Base-by-base conservation (phyloP, 2,888 invertebrate genomes). In the Drosophila neotestacea region DNA sequence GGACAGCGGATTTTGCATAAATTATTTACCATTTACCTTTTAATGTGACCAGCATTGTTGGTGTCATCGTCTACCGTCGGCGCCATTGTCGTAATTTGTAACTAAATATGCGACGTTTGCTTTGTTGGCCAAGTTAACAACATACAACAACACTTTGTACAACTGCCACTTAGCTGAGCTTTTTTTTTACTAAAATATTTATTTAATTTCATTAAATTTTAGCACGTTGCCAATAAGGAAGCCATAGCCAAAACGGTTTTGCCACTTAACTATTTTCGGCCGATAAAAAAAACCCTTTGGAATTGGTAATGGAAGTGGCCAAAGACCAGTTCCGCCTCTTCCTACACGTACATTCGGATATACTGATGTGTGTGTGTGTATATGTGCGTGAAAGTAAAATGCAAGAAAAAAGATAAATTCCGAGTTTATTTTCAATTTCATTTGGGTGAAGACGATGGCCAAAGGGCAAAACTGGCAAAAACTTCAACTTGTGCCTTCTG, bases 51-150 rank as follows among this genome's bases (percentile, higher is more conserved):
- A 83, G 47, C 83, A 73, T 63, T 72, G 81, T 72, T 44, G 46
- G 13, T 42, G 51, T 51, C 55, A 59, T 41, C 64, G 51, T 52
- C 44, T 51, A 42, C 42, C 55, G 60, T 68, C 79, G 81, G 72
- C 81, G 81, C 78, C 78, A 83, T 84, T 84, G 84, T 84, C 83
- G 87, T 87, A 85, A 86, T 87, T 86, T 86, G 87, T 86, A 85
- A 85, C 86, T 85, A 84, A 86, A 85, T 85, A 84, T 84, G 82
- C 80, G 65, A 70, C 76, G 55, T 46, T 44, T 65, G 75, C 64
- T 61, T 63, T 47, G 74, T 59, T 71, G 75, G 55, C 74, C 74
- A 61, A 69, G 41, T 73, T 62, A 61, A 76, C 76, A 73, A 68
- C 71, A 67, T 47, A 47, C 70, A 62, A 55, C 63, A 34, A 51